phyloP scores from a whole-genome alignment of 2,113 vertebrate species.

The Otolemur garnettii region DNA sequence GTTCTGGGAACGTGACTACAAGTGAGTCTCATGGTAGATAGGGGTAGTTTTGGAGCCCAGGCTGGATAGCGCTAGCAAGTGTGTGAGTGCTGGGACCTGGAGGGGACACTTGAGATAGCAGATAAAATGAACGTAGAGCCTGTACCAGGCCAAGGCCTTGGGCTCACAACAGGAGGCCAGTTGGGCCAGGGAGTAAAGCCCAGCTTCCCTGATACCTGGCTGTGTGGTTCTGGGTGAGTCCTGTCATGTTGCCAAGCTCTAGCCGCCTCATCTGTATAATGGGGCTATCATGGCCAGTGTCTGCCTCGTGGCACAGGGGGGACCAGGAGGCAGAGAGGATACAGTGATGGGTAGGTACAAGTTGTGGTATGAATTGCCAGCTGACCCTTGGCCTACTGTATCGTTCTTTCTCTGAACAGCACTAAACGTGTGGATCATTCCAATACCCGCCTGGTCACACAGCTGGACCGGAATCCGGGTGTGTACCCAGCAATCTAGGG shows the following conservation, averaged over 20 bases:
- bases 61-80: not conserved
- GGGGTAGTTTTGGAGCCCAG: not conserved
- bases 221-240: not conserved
- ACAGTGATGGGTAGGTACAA: rapidly evolving
- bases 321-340: not conserved
- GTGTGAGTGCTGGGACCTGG: rapidly evolving
- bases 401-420: slow-evolving; percentile 81
- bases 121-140: not conserved
- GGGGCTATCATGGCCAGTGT: rapidly evolving
- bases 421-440: slow-evolving; percentile 96
- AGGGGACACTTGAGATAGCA: not conserved
- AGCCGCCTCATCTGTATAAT: not conserved
- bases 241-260: not conserved
- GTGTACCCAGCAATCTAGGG: not conserved
- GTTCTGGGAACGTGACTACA: slow-evolving; percentile 96
- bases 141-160: rapidly evolving
- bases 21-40: slow-evolving; percentile 85
- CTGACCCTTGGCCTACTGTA: rapidly evolving
- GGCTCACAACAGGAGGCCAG: not conserved
- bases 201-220: not conserved
- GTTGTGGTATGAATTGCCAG: not conserved
- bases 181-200: not conserved
- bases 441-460: slow-evolving; percentile 94
- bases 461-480: slow-evolving; percentile 95
- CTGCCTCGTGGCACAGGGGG: not conserved